These are phyloP conservation scores for Heterodera schachtii DNA, from an alignment of 1,140 invertebrate genomes.

Conservation along the genomic window DNA sequence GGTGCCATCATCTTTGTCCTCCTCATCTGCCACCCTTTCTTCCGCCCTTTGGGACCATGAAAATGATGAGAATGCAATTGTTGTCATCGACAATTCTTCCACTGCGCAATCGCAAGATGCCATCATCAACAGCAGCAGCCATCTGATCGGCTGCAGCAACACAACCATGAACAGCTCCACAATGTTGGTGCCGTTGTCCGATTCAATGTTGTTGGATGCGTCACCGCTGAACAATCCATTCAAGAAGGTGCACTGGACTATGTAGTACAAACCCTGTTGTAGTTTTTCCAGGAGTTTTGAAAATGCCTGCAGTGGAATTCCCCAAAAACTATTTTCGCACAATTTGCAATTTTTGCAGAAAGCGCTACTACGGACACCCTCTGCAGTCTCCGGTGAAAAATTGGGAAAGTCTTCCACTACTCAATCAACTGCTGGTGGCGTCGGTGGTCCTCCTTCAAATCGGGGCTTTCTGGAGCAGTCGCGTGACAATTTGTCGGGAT, in stretches of 20 bases:
- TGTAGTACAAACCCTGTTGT: no score
- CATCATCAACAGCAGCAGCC: no score
- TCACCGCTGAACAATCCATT: constrained; percentile 13
- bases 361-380: neutral
- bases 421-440: no score
- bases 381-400: neutral
- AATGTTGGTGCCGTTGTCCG: neutral
- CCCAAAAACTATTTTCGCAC: neutral
- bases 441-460: neutral
- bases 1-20: neutral
- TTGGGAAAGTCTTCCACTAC: neutral
- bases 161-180: neutral
- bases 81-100: neutral
- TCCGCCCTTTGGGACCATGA: neutral
- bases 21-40: neutral
- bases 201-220: constrained; percentile 12
- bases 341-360: neutral
- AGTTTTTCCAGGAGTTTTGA: no score
- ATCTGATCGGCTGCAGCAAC: neutral
- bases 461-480: neutral
- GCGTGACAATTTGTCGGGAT: neutral
- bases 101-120: neutral
- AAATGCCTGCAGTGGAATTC: no score
- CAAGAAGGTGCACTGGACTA: neutral
- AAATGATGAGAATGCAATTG: neutral